Evolutionary conservation across 2,113 vertebrate species (phyloP).

Genomic region (Smithornis capensis): DNA sequence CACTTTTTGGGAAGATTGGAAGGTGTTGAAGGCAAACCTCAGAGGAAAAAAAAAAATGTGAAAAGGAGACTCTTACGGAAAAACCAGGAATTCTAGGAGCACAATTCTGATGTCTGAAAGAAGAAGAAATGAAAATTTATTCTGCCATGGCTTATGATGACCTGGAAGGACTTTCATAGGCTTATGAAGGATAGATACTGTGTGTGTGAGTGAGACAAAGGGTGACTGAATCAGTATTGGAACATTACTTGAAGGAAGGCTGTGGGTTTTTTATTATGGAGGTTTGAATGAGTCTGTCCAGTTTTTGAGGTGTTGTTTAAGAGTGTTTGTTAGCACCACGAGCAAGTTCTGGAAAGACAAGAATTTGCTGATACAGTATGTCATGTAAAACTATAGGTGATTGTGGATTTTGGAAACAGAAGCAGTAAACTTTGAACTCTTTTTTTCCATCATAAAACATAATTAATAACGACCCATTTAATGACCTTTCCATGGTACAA

Average conservation of each 20-base stretch:
- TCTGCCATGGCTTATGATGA: slow-evolving; percentile 14
- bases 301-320: slow-evolving; percentile 35
- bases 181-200: slow-evolving; percentile 36
- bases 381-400: background rate
- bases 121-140: background rate
- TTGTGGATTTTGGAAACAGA: slow-evolving; percentile 38
- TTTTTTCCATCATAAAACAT: background rate
- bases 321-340: slow-evolving; percentile 60
- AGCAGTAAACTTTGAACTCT: slow-evolving; percentile 26
- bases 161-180: slow-evolving; percentile 33
- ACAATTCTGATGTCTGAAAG: slow-evolving; percentile 59
- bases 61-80: slow-evolving; percentile 28
- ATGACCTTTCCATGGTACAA: slow-evolving; percentile 54
- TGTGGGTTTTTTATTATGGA: slow-evolving; percentile 38
- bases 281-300: slow-evolving; percentile 62
- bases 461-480: background rate
- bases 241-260: slow-evolving; percentile 76
- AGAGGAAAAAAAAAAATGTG: slow-evolving; percentile 28
- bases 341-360: slow-evolving; percentile 24
- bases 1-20: slow-evolving; percentile 64
- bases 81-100: slow-evolving; percentile 49
- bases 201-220: slow-evolving; percentile 11
- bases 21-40: slow-evolving; percentile 53
- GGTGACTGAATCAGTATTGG: slow-evolving; percentile 69
- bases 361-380: background rate